Percentiles rank a stretch among this genome's conserved stretches.
Evolutionary conservation across 2,888 invertebrate species (phyloP).

Genomic region (Troides aeacus): DNA sequence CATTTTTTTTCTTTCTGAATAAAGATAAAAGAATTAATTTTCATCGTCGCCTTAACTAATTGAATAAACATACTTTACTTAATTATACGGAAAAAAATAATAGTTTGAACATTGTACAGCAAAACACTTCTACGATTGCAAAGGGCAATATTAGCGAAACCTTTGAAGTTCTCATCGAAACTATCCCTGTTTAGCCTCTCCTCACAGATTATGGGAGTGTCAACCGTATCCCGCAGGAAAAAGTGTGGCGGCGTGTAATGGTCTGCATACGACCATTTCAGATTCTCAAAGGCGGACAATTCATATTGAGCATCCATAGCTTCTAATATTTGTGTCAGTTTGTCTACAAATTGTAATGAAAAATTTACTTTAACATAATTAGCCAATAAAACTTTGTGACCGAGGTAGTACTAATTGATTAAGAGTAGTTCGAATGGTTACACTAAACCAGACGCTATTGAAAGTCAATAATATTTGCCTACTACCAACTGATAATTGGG

Average conservation of each 20-base stretch:
- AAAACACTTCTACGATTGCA: constrained; percentile 62
- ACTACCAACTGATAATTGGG: no score
- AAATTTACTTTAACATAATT: background rate
- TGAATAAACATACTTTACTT: background rate
- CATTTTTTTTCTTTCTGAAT: no score
- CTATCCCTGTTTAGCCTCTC: constrained; percentile 45
- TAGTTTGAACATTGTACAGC: background rate
- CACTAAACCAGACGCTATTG: no score
- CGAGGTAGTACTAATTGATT: no score
- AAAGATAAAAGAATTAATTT: no score
- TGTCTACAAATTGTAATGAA: constrained; percentile 45
- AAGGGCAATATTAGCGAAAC: constrained; percentile 66
- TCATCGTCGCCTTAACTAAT: no score
- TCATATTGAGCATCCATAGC: constrained; percentile 41
- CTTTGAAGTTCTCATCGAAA: constrained; percentile 75
- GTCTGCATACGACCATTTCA: constrained; percentile 38
- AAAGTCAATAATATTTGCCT: no score
- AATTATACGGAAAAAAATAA: background rate
- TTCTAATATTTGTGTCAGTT: constrained; percentile 49
- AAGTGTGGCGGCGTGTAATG: constrained; percentile 54
- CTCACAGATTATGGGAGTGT: constrained; percentile 49
- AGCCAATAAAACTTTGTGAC: background rate
- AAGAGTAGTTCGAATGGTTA: no score
- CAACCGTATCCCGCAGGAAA: constrained; percentile 50
- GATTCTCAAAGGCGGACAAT: constrained; percentile 33